Percentiles rank a stretch among this genome's conserved stretches.
Evolutionary conservation across 2,888 invertebrate genomes (phyloP).

Genomic region (Branchellion lobata): DNA sequence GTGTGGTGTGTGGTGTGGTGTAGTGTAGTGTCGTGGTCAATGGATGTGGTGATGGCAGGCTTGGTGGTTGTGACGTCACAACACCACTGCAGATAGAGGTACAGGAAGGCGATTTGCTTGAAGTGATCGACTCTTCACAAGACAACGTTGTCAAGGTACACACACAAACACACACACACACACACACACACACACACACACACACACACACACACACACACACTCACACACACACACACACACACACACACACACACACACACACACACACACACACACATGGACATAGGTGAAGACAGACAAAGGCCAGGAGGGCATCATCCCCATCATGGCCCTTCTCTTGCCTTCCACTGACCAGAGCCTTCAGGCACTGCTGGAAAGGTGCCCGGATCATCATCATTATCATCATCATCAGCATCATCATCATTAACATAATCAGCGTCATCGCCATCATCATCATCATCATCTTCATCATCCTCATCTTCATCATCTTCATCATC

Average conservation of each 20-base stretch:
- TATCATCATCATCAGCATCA: conserved; percentile 40
- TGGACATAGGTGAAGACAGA: conserved; percentile 14
- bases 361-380: conserved; percentile 13
- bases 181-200: conserved; percentile 19
- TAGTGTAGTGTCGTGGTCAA: not conserved
- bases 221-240: not conserved
- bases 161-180: conserved; percentile 20
- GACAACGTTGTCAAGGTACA: conserved; percentile 22
- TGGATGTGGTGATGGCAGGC: not conserved
- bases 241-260: conserved; percentile 15
- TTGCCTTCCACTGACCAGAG: conserved; percentile 24
- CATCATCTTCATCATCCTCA: conserved; percentile 45
- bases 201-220: conserved; percentile 3
- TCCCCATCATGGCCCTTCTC: conserved; percentile 24
- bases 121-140: conserved; percentile 2
- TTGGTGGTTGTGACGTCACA: not conserved
- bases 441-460: conserved; percentile 26
- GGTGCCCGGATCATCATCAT: conserved; percentile 40
- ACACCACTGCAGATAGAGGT: conserved; percentile 5
- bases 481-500: conserved; percentile 34
- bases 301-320: not conserved
- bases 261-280: not conserved
- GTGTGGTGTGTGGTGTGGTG: not conserved
- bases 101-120: conserved; percentile 25
- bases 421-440: not conserved